These are phyloP conservation scores for Himantopus leucocephalus DNA, from an alignment of 2,113 vertebrate species.

Conservation along the genomic window DNA sequence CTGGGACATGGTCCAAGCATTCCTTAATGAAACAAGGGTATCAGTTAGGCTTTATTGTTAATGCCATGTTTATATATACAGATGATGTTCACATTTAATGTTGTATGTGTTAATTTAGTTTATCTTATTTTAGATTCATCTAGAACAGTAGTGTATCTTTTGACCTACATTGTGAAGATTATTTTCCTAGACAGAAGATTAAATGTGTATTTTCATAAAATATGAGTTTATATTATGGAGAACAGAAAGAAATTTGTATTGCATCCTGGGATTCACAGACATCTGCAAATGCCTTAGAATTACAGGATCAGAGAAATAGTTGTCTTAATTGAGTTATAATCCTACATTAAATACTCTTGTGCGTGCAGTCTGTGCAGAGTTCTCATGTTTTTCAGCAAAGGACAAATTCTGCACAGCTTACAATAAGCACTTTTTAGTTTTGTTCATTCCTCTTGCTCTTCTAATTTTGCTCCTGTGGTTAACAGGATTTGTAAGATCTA, in stretches of 20 bases:
- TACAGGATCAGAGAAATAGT: conserved; percentile 32
- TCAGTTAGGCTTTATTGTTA: not conserved
- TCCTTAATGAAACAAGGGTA: not conserved
- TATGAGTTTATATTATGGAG: not conserved
- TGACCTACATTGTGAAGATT: not conserved
- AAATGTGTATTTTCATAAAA: not conserved
- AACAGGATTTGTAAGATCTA: conserved; percentile 15
- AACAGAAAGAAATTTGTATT: not conserved
- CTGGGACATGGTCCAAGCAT: not conserved
- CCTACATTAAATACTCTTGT: not conserved
- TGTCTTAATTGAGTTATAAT: conserved; percentile 49
- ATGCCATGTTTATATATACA: not conserved
- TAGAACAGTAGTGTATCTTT: not conserved
- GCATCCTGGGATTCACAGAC: not conserved
- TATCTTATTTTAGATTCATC: not conserved
- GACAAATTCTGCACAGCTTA: not conserved
- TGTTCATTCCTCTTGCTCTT: not conserved
- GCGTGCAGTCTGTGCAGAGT: not conserved
- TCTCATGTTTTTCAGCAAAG: conserved; percentile 14
- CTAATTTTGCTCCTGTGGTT: not conserved
- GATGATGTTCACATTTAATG: not conserved
- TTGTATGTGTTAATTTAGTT: not conserved
- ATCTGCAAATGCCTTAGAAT: conserved; percentile 34
- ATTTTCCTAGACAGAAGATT: not conserved
- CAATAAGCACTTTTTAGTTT: not conserved